These are phyloP conservation scores for Pseudolaguvia tuberculata DNA, from an alignment of 2,113 vertebrate genomes.

Conservation along the genomic window DNA sequence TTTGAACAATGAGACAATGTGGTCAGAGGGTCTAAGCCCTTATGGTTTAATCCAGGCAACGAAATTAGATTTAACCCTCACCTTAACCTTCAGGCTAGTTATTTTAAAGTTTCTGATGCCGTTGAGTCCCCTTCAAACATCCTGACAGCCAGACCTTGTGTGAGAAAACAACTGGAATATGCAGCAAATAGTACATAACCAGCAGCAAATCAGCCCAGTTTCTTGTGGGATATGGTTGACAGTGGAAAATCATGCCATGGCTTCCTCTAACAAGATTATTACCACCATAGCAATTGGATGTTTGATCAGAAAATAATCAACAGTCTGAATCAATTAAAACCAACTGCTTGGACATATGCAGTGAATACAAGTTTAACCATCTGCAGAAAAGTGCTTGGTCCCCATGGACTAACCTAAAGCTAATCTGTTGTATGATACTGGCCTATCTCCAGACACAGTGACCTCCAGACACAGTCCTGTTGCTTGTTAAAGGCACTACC, in stretches of 20 bases:
- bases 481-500: background rate
- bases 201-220: background rate
- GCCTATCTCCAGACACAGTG: background rate
- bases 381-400: background rate
- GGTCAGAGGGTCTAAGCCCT: background rate
- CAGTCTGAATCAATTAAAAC: too few species aligned
- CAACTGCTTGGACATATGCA: too few species aligned
- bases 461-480: background rate
- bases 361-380: too few species aligned
- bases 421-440: background rate
- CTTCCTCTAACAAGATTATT: background rate
- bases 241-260: background rate
- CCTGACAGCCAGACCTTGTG: background rate
- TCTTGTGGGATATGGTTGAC: background rate
- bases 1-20: background rate
- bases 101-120: background rate
- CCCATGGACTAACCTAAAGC: background rate
- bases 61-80: background rate
- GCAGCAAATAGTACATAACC: too few species aligned
- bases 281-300: too few species aligned
- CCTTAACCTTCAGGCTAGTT: background rate
- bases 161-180: background rate
- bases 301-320: too few species aligned
- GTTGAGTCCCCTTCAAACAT: background rate
- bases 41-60: background rate